These are phyloP conservation scores for Chirona hameri DNA, from an alignment of 2,888 invertebrate genomes.

Conservation along the genomic window DNA sequence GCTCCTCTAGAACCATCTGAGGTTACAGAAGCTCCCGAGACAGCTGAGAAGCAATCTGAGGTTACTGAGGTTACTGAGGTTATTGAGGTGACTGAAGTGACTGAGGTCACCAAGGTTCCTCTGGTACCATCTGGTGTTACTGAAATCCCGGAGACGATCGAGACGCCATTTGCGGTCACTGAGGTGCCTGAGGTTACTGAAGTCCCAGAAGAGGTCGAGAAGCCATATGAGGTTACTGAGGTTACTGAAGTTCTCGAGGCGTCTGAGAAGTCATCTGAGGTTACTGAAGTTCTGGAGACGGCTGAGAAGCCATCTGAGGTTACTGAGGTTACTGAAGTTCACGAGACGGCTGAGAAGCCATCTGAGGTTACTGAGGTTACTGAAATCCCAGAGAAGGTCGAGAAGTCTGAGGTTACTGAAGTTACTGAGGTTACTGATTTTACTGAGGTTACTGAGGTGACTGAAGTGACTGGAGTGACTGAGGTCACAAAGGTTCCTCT, in stretches of 20 bases:
- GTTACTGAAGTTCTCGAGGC: neutral
- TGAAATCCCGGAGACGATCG: neutral
- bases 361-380: neutral
- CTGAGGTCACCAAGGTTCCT: no score
- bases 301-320: neutral
- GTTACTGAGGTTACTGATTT: neutral
- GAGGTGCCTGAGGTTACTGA: neutral
- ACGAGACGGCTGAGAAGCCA: neutral
- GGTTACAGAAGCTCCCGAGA: neutral
- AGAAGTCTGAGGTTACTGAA: neutral
- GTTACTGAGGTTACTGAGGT: no score
- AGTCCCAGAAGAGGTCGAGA: no score
- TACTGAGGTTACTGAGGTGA: neutral
- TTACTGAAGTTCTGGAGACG: no score
- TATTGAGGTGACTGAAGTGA: neutral
- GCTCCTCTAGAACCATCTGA: neutral
- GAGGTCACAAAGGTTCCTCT: no score
- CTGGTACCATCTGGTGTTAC: no score
- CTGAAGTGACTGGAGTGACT: no score
- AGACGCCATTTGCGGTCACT: neutral
- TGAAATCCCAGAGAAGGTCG: no score
- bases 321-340: neutral
- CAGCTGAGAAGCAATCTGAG: neutral
- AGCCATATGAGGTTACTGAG: neutral
- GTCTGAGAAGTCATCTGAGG: neutral